phyloP scores from a whole-genome alignment of 2,888 invertebrate species.

The Latrodectus elegans region DNA sequence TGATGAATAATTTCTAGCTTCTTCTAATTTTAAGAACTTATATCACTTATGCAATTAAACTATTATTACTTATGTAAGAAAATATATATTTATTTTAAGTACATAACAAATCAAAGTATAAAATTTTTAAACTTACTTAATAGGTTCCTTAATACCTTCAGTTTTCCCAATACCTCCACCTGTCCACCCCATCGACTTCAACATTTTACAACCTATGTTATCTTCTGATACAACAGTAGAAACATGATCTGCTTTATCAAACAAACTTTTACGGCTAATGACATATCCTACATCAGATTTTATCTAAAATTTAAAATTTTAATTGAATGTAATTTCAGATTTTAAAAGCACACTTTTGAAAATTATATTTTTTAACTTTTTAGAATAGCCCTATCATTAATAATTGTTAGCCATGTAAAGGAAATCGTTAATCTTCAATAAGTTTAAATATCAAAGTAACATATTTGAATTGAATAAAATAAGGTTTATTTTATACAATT shows the following conservation, averaged over 20 bases:
- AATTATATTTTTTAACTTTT: too few species aligned
- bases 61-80: too few species aligned
- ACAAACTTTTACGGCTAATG: conserved; percentile 20
- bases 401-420: too few species aligned
- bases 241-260: conserved; percentile 5
- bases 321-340: background rate
- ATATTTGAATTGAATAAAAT: background rate
- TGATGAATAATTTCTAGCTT: too few species aligned
- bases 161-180: conserved; percentile 83
- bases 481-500: too few species aligned
- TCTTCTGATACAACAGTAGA: conserved; percentile 61
- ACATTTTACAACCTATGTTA: conserved; percentile 79
- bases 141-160: conserved; percentile 81
- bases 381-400: too few species aligned
- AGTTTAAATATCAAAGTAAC: background rate
- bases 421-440: background rate
- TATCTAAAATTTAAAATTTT: conserved; percentile 11
- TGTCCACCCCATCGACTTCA: conserved; percentile 84
- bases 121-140: conserved; percentile 74
- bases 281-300: conserved; percentile 17
- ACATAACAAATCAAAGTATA: too few species aligned
- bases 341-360: background rate
- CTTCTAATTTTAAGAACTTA: too few species aligned
- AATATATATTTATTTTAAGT: too few species aligned
- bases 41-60: too few species aligned